These are phyloP conservation scores for Larimichthys crocea DNA, from an alignment of 2,113 vertebrate genomes.

Conservation along the genomic window DNA sequence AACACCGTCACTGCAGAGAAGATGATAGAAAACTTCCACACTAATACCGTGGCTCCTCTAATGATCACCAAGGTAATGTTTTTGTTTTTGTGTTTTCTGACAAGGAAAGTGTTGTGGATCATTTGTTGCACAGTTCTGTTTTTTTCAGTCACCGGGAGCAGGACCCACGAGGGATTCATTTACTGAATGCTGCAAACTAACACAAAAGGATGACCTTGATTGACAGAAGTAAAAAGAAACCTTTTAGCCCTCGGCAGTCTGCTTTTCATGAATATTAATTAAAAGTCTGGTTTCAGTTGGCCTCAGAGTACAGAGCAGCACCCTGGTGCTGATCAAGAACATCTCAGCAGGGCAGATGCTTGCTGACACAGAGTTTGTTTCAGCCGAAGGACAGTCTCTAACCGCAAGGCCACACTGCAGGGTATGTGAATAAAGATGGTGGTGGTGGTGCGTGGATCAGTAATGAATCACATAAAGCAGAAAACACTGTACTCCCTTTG, in stretches of 20 bases:
- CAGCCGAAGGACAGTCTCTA: slow-evolving; percentile 32
- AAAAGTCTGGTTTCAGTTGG: slow-evolving; percentile 26
- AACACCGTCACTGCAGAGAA: slow-evolving; percentile 82
- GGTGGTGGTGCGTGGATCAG: too few relatives aligned
- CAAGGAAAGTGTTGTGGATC: not conserved
- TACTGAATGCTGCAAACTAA: slow-evolving; percentile 7
- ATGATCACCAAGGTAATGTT: slow-evolving; percentile 87
- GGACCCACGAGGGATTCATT: not conserved
- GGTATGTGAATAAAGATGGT: too few relatives aligned
- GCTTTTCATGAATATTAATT: slow-evolving; percentile 59
- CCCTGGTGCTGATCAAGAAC: slow-evolving; percentile 40
- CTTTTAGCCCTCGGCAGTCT: not conserved
- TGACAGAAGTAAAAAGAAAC: not conserved
- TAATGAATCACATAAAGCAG: slow-evolving; percentile 1
- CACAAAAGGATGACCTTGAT: slow-evolving; percentile 40
- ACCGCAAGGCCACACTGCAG: slow-evolving; percentile 11
- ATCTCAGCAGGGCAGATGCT: slow-evolving; percentile 34
- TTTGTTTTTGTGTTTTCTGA: not conserved
- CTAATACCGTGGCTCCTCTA: slow-evolving; percentile 83
- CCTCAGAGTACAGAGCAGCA: slow-evolving; percentile 22
- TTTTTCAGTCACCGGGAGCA: not conserved
- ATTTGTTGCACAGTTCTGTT: not conserved
- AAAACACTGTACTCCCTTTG: not conserved
- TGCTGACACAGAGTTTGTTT: slow-evolving; percentile 41
- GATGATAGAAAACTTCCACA: slow-evolving; percentile 86